A percentile compares a stretch with the other conserved stretches of the same genome.
Evolutionary conservation across 2,888 invertebrate genomes (phyloP).

Genomic region (Tenthredo livida): DNA sequence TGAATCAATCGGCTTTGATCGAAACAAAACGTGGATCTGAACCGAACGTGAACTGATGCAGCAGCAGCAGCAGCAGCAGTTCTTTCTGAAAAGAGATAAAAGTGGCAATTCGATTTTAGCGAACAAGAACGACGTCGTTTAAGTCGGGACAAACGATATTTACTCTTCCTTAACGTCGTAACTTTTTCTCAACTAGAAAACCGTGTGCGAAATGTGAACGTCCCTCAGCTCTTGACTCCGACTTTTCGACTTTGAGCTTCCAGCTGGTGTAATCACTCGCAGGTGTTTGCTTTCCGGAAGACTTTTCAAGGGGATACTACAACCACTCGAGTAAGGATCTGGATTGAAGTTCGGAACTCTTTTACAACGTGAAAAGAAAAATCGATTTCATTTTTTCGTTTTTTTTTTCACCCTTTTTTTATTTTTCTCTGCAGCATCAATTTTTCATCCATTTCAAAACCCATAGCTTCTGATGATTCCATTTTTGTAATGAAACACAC

Average conservation of each 20-base stretch:
- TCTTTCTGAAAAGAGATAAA: neutral
- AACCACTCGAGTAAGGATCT: neutral
- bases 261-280: constrained; percentile 13
- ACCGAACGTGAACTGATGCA: neutral
- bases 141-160: constrained; percentile 26
- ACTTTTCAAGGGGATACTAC: constrained; percentile 13
- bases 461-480: neutral
- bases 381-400: neutral
- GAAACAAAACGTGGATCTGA: neutral
- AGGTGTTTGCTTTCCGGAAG: constrained; percentile 29
- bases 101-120: constrained; percentile 19
- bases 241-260: constrained; percentile 19
- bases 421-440: neutral
- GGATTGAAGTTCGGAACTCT: neutral
- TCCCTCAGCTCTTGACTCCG: neutral
- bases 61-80: too few relatives aligned
- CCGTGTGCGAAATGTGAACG: neutral
- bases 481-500: neutral
- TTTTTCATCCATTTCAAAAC: neutral
- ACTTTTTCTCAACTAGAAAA: constrained; percentile 1
- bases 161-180: constrained; percentile 20
- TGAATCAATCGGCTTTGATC: constrained; percentile 6
- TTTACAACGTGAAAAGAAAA: neutral
- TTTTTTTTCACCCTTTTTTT: too few relatives aligned
- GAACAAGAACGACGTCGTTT: constrained; percentile 13